These are phyloP conservation scores for Rambutsinella grinnellia DNA, from an alignment of 2,888 invertebrate species.

Conservation along the genomic window DNA sequence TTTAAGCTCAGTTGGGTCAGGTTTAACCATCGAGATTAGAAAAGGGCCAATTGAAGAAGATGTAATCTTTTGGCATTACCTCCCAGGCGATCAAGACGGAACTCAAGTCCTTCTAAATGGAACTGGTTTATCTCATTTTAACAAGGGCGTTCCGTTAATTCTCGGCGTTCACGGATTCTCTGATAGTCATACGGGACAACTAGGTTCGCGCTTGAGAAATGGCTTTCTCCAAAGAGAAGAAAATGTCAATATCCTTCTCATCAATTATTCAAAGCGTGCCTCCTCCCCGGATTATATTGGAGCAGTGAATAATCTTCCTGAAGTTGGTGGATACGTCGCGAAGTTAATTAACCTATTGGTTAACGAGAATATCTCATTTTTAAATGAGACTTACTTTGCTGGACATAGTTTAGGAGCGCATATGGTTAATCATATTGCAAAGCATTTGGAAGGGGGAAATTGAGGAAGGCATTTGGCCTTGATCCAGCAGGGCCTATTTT, in stretches of 20 bases:
- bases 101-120: constrained; percentile 16
- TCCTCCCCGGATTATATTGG: constrained; percentile 78
- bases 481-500: not conserved
- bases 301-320: constrained; percentile 74
- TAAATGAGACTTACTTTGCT: constrained; percentile 74
- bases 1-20: no score
- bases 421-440: constrained; percentile 76
- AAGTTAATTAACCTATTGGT: constrained; percentile 75
- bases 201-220: not conserved
- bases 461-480: no score
- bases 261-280: constrained; percentile 74
- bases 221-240: constrained; percentile 75
- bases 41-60: no score
- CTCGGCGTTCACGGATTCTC: constrained; percentile 63
- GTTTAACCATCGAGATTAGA: no score
- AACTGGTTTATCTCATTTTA: no score
- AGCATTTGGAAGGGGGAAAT: no score
- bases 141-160: constrained; percentile 51
- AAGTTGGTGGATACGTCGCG: constrained; percentile 75
- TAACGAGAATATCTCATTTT: constrained; percentile 72
- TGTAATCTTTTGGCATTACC: constrained; percentile 60
- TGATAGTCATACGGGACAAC: constrained; percentile 36
- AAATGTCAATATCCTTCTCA: constrained; percentile 73
- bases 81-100: constrained; percentile 29
- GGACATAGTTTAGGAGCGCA: constrained; percentile 78